Evolutionary conservation across 2,113 vertebrate genomes (phyloP).

Genomic region (Reinhardtius hippoglossoides): DNA sequence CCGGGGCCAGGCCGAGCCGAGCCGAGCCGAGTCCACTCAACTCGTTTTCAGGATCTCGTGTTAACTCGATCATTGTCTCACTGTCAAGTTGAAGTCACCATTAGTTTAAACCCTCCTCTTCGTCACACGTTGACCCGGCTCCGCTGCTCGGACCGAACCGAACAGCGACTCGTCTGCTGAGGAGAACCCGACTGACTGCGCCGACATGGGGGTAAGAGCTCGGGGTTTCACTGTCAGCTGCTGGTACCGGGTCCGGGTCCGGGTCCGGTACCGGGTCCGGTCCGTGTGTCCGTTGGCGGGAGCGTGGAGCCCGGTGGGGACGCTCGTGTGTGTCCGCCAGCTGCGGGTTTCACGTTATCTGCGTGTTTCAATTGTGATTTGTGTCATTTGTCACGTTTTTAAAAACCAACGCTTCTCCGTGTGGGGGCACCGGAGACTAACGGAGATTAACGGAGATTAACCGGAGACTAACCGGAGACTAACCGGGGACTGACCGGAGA

Average conservation of each 20-base stretch:
- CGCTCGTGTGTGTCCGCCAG: not conserved
- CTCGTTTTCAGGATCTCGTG: constrained; percentile 4
- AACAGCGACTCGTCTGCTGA: constrained; percentile 54
- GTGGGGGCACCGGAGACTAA: too few relatives aligned
- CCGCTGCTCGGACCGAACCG: constrained; percentile 49
- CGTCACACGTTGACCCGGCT: constrained; percentile 20
- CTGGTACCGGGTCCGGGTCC: too few relatives aligned
- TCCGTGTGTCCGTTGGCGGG: constrained; percentile 2
- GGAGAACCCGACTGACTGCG: constrained; percentile 70
- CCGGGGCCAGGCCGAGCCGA: constrained; percentile 23
- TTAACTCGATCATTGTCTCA: constrained; percentile 21
- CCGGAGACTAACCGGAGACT: too few relatives aligned
- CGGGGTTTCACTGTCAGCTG: not conserved
- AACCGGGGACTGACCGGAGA: too few relatives aligned
- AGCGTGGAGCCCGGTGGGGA: not conserved
- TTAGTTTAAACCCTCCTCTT: not conserved
- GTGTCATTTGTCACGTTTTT: too few relatives aligned
- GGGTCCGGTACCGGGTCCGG: not conserved
- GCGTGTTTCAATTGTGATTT: not conserved
- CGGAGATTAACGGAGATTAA: too few relatives aligned
- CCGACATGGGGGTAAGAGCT: constrained; percentile 83
- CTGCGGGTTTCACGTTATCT: not conserved
- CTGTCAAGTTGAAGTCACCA: constrained; percentile 28
- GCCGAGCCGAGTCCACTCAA: too few relatives aligned
- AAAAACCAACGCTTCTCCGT: too few relatives aligned